Evolutionary conservation across 2,797 vertebrate genomes (phyloP), one percentile per base, ranked within the genome.

Genomic region (Champsocephalus esox): DNA sequence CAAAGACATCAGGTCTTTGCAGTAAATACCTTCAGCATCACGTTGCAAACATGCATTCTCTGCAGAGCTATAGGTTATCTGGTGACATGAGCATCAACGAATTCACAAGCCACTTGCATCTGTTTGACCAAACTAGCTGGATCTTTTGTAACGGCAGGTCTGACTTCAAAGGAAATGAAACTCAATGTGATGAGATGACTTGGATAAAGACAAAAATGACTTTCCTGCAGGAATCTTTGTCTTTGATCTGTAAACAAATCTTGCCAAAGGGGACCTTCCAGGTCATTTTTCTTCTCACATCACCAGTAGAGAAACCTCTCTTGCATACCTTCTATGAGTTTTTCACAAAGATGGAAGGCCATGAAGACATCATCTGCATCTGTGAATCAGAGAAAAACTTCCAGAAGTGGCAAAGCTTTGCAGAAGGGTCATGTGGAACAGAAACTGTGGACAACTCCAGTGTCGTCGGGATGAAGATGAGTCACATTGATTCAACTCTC

Each of bases 111-210:
- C 78, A 85, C 0, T 66, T 94, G 48, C 86, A 84, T 72, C 87
- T 96, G 4, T 97, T 96, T 61, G 95, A 95, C 9, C 95, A 96
- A 69, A 94, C 88, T 28, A 96, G 95, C 77, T 97, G 96, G 96
- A 94, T 97, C 80, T 96, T 97, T 90, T 97, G 96, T 78, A 95
- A 96, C 34, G 96, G 96, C 0, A 92, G 94, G 0, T 93, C 52
- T 12, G 94, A 96, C 70, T 96, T 89, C 64, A 92, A 56, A 14
- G 96, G 96, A 17, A 89, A 83, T 43, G 95, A 95, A 70, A 14
- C 59, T 11, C 1, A 85, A n/a, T 96, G 92, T 87, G 94, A 97
- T 44, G 96, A 96, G 80, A 94, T 93, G 41, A 94, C 92, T 2
- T 97, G 96, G 96, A 94, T 95, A 48, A 94, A 89, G 87, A 95